A percentile compares a stretch with the other conserved stretches of the same genome.
These are phyloP conservation scores for Triplophysa yarkandensis DNA, from an alignment of 2,797 vertebrate species.

Conservation along the genomic window DNA sequence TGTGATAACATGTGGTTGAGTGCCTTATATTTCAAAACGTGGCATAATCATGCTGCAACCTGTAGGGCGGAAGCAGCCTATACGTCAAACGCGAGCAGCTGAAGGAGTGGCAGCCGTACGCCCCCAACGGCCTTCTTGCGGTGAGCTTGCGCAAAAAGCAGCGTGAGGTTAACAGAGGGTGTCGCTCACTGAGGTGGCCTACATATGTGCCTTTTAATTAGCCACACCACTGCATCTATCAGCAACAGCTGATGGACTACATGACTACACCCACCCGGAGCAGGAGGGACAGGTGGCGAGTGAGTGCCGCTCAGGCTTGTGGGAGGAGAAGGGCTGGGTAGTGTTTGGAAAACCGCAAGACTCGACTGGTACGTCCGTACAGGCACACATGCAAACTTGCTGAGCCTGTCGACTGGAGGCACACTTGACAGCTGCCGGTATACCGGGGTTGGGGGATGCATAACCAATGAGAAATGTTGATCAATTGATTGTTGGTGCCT, in stretches of 20 bases:
- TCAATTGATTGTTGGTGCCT: not conserved
- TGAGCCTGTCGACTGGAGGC: conserved; percentile 13
- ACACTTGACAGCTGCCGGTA: conserved; percentile 12
- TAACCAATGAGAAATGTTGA: not conserved
- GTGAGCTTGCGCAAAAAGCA: not conserved
- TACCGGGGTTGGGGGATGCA: not conserved
- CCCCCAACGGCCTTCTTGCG: not conserved
- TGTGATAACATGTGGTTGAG: not conserved
- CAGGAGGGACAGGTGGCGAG: conserved; percentile 28
- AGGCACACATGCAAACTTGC: conserved; percentile 15
- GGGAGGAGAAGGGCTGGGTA: conserved; percentile 20
- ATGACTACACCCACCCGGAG: conserved; percentile 25
- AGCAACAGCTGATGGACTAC: conserved; percentile 32
- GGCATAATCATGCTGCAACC: not conserved
- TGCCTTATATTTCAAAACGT: not conserved
- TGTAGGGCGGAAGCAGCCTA: not conserved
- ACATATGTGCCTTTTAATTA: conserved; percentile 52
- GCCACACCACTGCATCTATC: conserved; percentile 20
- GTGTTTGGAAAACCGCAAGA: conserved; percentile 16
- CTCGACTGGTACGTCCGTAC: not conserved
- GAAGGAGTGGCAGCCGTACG: not conserved
- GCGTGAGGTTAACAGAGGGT: conserved; percentile 14
- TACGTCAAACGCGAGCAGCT: not conserved
- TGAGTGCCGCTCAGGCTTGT: conserved; percentile 3
- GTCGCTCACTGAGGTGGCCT: conserved; percentile 35